Conservation (phyloP, 2,888 invertebrate species). For the Sepioteuthis lessoniana region DNA sequence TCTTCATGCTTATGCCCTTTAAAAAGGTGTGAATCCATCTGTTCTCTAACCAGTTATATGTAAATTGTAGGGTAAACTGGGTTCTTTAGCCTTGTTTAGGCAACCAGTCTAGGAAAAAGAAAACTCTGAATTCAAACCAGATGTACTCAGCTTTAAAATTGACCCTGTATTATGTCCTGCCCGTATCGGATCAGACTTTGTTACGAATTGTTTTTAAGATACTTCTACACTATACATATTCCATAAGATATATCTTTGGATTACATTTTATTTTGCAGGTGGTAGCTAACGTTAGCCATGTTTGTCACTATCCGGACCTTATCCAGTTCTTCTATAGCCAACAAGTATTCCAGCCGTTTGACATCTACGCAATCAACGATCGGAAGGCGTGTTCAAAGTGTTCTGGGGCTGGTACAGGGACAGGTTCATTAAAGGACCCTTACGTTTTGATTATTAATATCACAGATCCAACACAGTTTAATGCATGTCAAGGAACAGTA, state of each 20-base stretch:
- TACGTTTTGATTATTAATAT: neutral
- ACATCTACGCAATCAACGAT: slow-evolving; percentile 37
- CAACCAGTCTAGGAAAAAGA: too few species aligned
- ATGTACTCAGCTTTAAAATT: too few species aligned
- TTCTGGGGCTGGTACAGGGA: slow-evolving; percentile 19
- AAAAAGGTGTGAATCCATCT: too few species aligned
- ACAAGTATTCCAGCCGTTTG: slow-evolving; percentile 35
- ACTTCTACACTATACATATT: too few species aligned
- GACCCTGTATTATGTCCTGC: too few species aligned
- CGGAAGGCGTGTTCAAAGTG: slow-evolving; percentile 35
- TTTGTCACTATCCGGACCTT: neutral
- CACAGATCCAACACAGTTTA: neutral
- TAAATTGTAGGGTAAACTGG: too few species aligned
- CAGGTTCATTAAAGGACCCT: neutral
- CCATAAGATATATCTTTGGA: neutral
- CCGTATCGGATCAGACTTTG: too few species aligned
- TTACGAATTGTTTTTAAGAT: too few species aligned
- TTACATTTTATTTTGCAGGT: neutral
- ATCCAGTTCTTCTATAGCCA: slow-evolving; percentile 45
- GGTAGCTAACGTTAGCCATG: neutral
- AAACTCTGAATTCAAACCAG: too few species aligned
- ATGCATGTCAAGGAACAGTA: neutral
- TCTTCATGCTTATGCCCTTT: too few species aligned
- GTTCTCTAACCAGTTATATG: too few species aligned
- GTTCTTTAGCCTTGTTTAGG: too few species aligned